Evolutionary conservation across 2,888 invertebrate genomes (phyloP), one percentile per base, ranked within the genome.

Genomic region (Andrena chrysosceles): DNA sequence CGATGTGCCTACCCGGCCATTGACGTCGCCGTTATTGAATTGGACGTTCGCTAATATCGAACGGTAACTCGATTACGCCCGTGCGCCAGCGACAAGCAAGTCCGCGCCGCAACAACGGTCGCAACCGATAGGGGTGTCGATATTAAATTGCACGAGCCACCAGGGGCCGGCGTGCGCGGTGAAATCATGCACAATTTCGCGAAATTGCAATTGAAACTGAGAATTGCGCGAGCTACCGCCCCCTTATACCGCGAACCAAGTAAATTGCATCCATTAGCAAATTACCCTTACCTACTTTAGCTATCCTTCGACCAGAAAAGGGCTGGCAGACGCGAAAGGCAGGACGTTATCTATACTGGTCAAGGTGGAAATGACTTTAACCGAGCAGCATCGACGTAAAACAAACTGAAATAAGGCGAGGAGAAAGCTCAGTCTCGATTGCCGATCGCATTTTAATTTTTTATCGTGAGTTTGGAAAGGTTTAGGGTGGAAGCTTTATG

Each of bases 241-340:
- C 42, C n/a, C 8, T 48, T 52, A 56, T 64, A 52, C 59, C 49
- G n/a, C 60, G 56, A 79, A 75, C 62, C 16, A 77, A 81, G 81
- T 66, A 85, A 87, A 85, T 87, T 87, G 79, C 87, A 84, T 87
- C 81, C 87, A 87, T 87, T 87, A 87, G 85, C 76, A 83, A 87
- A 87, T 87, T 87, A 85, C 76, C 66, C 73, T 80, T 82, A 77
- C 77, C 79, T 81, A 82, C 70, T 79, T 82, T 71, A 59, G 62
- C 70, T 60, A 76, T 29, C 23, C 60, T 66, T 54, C 42, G 59
- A 48, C 26, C 29, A 23, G 48, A 73, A 35, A 35, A 68, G 59
- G 72, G 54, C 49, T 23, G 10, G 26, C 33, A 70, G 4, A 62
- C 71, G 66, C 63, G 48, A 72, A 83, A 86, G 59, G 62, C 66